phyloP scores from a whole-genome alignment of 1,140 invertebrate genomes.

The Luehdorfia chinensis region DNA sequence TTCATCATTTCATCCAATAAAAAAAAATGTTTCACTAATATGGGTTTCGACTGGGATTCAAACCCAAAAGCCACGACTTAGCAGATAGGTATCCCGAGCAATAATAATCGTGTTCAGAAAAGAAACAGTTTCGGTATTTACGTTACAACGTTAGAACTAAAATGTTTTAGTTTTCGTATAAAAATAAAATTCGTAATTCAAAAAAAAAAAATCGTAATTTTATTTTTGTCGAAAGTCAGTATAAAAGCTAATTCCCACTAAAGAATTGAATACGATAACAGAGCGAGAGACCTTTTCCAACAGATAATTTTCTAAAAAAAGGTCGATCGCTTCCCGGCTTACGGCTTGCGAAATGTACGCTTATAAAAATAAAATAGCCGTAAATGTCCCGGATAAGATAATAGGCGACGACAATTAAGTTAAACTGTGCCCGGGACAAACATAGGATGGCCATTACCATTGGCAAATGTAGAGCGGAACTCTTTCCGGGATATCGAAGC shows the following conservation, averaged over 20 bases:
- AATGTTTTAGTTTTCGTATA: too few species aligned
- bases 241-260: constrained; percentile 14
- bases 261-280: constrained; percentile 13
- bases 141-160: too few species aligned
- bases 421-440: constrained; percentile 21
- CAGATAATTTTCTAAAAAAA: constrained; percentile 15
- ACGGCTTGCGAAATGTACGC: constrained; percentile 16
- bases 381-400: constrained; percentile 28
- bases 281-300: not conserved
- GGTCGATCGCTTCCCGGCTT: constrained; percentile 10
- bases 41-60: too few species aligned
- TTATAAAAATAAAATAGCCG: constrained; percentile 32
- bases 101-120: too few species aligned
- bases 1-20: too few species aligned
- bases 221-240: too few species aligned
- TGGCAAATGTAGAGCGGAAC: not conserved
- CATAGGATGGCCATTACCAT: constrained; percentile 8
- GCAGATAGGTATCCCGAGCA: too few species aligned
- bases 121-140: too few species aligned
- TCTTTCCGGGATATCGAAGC: not conserved
- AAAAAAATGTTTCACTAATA: too few species aligned
- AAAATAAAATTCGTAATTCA: too few species aligned
- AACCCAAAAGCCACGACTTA: too few species aligned
- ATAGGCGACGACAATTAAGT: constrained; percentile 37
- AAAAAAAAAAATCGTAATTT: too few species aligned